Percentiles rank a stretch among this genome's conserved stretches.
phyloP scores from a whole-genome alignment of 2,888 invertebrate species.

The Syrphus vitripennis region DNA sequence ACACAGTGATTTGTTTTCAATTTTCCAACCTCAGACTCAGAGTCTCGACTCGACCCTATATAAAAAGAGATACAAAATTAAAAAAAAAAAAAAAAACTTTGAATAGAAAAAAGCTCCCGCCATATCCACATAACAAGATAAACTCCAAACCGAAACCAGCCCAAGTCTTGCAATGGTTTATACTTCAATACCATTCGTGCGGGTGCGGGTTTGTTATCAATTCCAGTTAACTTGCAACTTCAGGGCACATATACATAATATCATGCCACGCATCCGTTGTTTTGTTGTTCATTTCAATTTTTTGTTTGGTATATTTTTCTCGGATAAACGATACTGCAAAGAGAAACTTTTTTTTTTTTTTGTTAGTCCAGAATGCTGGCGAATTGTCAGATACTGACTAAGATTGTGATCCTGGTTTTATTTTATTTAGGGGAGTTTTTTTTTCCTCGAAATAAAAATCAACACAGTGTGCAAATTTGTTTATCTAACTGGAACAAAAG shows the following conservation, averaged over 20 bases:
- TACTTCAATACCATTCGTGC: constrained; percentile 7
- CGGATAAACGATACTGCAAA: constrained; percentile 36
- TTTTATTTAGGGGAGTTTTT: not conserved
- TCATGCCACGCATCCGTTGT: constrained; percentile 36
- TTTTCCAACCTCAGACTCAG: constrained; percentile 34
- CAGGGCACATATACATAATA: constrained; percentile 30
- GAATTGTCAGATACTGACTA: not conserved
- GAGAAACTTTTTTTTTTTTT: constrained; percentile 42
- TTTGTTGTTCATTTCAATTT: constrained; percentile 64
- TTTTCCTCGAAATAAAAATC: not conserved
- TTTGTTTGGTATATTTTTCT: constrained; percentile 11
- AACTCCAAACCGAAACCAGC: constrained; percentile 15
- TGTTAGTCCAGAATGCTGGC: constrained; percentile 3
- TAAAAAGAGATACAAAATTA: not conserved
- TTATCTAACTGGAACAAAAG: not conserved
- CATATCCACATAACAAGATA: constrained; percentile 47
- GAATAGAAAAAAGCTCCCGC: constrained; percentile 15
- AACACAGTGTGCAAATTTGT: not conserved
- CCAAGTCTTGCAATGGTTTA: not conserved
- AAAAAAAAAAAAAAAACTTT: not conserved
- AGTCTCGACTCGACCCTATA: constrained; percentile 1
- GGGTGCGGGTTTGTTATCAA: constrained; percentile 54
- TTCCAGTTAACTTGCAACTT: constrained; percentile 46
- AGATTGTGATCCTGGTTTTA: not conserved
- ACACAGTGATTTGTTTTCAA: constrained; percentile 51